phyloP scores from a whole-genome alignment of 2,888 invertebrate genomes.

The Pogonocherus hispidulus region DNA sequence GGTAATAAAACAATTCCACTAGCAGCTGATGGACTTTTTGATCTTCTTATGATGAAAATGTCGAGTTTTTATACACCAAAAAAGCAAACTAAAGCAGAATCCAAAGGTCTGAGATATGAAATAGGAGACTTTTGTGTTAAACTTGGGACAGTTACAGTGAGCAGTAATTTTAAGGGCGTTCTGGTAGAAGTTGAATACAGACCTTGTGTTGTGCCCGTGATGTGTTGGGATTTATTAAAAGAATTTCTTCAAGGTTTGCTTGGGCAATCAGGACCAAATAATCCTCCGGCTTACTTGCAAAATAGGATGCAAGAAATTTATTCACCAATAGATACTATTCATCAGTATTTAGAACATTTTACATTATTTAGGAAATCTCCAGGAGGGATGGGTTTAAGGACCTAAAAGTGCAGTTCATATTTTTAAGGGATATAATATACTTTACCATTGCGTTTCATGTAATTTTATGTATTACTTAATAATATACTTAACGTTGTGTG shows the following conservation, averaged over 20 bases:
- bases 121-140: slow-evolving; percentile 95
- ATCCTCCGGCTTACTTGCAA: slow-evolving; percentile 81
- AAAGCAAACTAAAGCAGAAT: slow-evolving; percentile 87
- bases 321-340: slow-evolving; percentile 91
- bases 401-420: slow-evolving; percentile 30
- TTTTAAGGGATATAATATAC: not conserved
- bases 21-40: slow-evolving; percentile 92
- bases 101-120: slow-evolving; percentile 90
- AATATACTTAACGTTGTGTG: too few relatives aligned
- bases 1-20: slow-evolving; percentile 89
- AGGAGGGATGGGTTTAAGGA: slow-evolving; percentile 72
- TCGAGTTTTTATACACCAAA: slow-evolving; percentile 90
- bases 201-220: slow-evolving; percentile 89
- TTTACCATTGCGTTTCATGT: too few relatives aligned
- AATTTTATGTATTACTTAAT: too few relatives aligned
- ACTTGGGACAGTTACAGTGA: slow-evolving; percentile 92
- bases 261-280: slow-evolving; percentile 81
- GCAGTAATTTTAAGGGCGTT: slow-evolving; percentile 93
- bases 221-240: slow-evolving; percentile 92
- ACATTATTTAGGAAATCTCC: slow-evolving; percentile 87
- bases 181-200: slow-evolving; percentile 94
- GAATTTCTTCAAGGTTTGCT: slow-evolving; percentile 94
- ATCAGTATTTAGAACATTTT: slow-evolving; percentile 95
- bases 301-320: slow-evolving; percentile 87
- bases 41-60: slow-evolving; percentile 91